These are phyloP conservation scores for Epizoanthus ramosus DNA, from an alignment of 92 coral and sea anemone species.

Conservation along the genomic window DNA sequence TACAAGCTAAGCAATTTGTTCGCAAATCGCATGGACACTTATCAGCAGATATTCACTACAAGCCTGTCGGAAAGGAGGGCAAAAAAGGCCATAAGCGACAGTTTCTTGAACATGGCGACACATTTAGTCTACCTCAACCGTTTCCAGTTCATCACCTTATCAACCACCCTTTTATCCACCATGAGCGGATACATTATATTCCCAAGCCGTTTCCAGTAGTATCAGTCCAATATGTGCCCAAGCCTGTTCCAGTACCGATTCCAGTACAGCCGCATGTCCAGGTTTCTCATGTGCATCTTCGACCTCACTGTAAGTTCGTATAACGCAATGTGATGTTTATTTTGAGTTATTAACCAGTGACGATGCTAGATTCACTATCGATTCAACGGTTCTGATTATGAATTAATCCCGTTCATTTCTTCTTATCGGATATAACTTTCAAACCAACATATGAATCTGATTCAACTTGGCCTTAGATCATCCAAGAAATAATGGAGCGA, in stretches of 20 bases:
- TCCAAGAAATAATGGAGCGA: too few species aligned
- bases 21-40: constrained; percentile 18
- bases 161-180: constrained; percentile 58
- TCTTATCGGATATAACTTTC: too few species aligned
- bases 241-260: constrained; percentile 80
- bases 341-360: too few species aligned
- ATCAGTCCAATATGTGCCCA: constrained; percentile 79
- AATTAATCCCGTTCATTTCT: too few species aligned
- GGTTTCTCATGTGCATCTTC: constrained; percentile 78
- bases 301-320: constrained; percentile 79
- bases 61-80: not conserved
- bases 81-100: constrained; percentile 41
- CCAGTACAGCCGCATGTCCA: constrained; percentile 74
- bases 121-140: constrained; percentile 38
- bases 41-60: constrained; percentile 1
- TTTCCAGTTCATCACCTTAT: constrained; percentile 61
- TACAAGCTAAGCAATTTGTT: not conserved
- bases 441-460: too few species aligned
- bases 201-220: constrained; percentile 94
- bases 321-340: not conserved
- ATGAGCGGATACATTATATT: constrained; percentile 64
- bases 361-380: too few species aligned
- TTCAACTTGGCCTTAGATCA: too few species aligned
- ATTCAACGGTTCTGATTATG: too few species aligned
- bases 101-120: constrained; percentile 27